Evolutionary conservation across 2,797 vertebrate genomes (phyloP).

Genomic region (Onychomys arenicola): DNA sequence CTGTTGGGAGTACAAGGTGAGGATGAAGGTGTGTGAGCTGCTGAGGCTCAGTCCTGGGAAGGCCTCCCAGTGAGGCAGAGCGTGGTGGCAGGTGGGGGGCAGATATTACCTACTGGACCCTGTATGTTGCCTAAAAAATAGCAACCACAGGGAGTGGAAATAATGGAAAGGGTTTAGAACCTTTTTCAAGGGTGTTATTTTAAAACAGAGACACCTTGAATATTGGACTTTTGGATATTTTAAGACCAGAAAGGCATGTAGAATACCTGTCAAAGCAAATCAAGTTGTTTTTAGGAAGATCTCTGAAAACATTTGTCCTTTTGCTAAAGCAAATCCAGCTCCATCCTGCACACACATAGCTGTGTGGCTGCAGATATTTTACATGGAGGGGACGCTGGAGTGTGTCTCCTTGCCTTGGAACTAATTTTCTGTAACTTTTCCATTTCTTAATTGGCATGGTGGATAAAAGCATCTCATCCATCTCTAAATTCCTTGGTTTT

Average conservation of each 20-base stretch:
- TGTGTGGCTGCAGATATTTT: neutral
- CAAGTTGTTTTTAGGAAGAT: slow-evolving; percentile 13
- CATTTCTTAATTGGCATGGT: neutral
- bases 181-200: neutral
- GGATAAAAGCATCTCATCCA: neutral
- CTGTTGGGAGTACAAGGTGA: neutral
- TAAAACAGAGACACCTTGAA: neutral
- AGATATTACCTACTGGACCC: neutral
- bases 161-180: neutral
- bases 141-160: neutral
- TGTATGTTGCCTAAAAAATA: neutral
- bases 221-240: neutral
- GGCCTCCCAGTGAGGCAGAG: neutral
- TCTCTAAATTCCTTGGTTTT: neutral
- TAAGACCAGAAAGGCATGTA: slow-evolving; percentile 34
- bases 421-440: slow-evolving; percentile 38
- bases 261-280: neutral
- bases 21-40: neutral
- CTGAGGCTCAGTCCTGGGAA: neutral
- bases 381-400: neutral
- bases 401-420: neutral
- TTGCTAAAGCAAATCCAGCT: neutral
- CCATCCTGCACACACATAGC: neutral
- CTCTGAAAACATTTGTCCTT: neutral
- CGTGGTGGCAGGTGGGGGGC: too few relatives aligned